Evolutionary conservation across 2,113 vertebrate species (phyloP), one percentile per base, ranked within the genome.

Genomic region (Fregetta grallaria): DNA sequence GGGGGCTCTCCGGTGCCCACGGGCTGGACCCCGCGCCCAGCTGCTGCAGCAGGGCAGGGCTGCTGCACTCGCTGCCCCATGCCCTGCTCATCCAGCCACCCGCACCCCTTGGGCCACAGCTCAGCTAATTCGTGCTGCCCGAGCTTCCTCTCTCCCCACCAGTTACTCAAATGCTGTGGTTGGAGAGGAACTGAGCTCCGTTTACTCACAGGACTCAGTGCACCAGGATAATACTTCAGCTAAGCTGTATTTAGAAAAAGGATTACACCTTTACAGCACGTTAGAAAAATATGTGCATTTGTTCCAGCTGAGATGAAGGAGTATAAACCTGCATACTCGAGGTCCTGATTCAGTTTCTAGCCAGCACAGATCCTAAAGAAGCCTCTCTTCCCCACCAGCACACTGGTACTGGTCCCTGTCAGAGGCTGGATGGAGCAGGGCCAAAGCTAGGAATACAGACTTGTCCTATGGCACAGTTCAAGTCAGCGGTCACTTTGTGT

Each of bases 241-340:
- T 40, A 26, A 47, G 79, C 67, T 38, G 63, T 6, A 7, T 50
- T 52, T 72, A 61, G 55, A 53, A 53, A 42, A 40, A 27, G 29
- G 38, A 29, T 81, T 26, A 58, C 58, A 58, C 50, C 17, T 72
- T 21, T 19, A 2, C 0, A 47, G 44, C 32, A 18, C 1, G 0
- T 52, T 40, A 36, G 45, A 76, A 74, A 86, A 94, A 36, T 5
- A 2, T 0, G 0, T 27, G 38, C 5, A 1, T 44, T 36, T 25
- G 10, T 11, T 38, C 30, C 59, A n/a, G 63, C 27, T 14, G 58
- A 70, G 42, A 22, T 5, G 34, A 30, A 66, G 44, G 58, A 62
- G 27, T 3, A 45, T 8, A 44, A 91, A 72, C 45, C 73, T 36
- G 36, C 58, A 32, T 5, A 0, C 10, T 11, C 1, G 3, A 66